Percentiles rank a stretch among this genome's conserved stretches.
Conservation (phyloP, 2,888 invertebrate species). For the Rhagophthalmus giganteus region DNA sequence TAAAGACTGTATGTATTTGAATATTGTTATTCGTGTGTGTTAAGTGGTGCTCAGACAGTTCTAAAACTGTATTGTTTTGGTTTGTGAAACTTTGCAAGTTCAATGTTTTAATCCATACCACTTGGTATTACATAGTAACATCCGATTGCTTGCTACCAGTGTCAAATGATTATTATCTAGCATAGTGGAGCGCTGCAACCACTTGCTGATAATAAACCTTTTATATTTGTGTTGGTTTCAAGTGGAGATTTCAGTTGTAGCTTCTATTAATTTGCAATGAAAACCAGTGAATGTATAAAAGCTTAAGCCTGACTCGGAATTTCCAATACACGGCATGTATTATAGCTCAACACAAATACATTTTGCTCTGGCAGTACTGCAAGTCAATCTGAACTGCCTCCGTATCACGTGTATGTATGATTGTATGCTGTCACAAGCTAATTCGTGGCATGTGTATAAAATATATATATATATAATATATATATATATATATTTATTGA, state of each 20-base stretch:
- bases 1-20: slow-evolving; percentile 58
- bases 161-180: slow-evolving; percentile 33
- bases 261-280: slow-evolving; percentile 48
- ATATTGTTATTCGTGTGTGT: slow-evolving; percentile 57
- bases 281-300: slow-evolving; percentile 48
- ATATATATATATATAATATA: slow-evolving; percentile 3
- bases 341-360: slow-evolving; percentile 55
- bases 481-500: slow-evolving; percentile 6
- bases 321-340: slow-evolving; percentile 53
- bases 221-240: slow-evolving; percentile 33
- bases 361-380: slow-evolving; percentile 52
- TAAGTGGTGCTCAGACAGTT: slow-evolving; percentile 57
- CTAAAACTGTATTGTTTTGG: slow-evolving; percentile 52
- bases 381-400: slow-evolving; percentile 47
- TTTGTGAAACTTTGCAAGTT: slow-evolving; percentile 56
- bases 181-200: slow-evolving; percentile 27
- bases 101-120: slow-evolving; percentile 53
- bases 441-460: slow-evolving; percentile 27
- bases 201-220: slow-evolving; percentile 33
- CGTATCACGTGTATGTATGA: slow-evolving; percentile 49
- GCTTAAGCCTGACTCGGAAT: slow-evolving; percentile 51
- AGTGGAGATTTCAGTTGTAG: slow-evolving; percentile 36
- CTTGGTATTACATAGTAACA: slow-evolving; percentile 50
- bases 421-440: slow-evolving; percentile 48
- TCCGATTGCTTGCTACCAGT: slow-evolving; percentile 52